Base-by-base conservation (phyloP, 1,140 invertebrate genomes). In the Rhopalosiphum padi region DNA sequence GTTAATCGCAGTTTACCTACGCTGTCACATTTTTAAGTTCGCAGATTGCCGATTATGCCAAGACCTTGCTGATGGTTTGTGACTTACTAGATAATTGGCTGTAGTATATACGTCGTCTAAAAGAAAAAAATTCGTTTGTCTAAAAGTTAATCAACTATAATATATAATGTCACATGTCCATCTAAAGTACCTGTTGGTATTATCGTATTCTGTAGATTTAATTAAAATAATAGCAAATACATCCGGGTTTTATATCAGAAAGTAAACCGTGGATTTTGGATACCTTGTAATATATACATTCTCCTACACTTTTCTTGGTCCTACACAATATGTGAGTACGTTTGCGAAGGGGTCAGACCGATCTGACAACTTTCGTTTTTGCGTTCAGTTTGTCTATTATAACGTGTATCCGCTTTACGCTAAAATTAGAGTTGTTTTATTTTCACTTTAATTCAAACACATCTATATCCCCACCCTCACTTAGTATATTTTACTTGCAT, bases 351-450 rank as follows among this genome's bases (percentile, higher is more conserved):
- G 88, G 35, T 37, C 88, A 51, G 25, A 60, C 88, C 25, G 88
- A 90, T 41, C 88, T 43, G 88, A 90, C 88, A 43, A 90, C 88
- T 90, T 90, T 90, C 88, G 88, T 90, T 90, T 90, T 90, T 60
- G 51, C 88, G 11, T 90, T 43, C 88, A 21, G 18, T 60, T 35
- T 53, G 87, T 60, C 53, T 53, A 37, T 60, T 48, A 7, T 30
- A 35, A 35, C 86, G 53, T 30, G 53, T 53, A 89, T 89, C 87
- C 87, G 48, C 22, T 89, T 89, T 37, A 21, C 86, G 46, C 37
- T 21, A 22, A 85, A 86, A 43, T 86, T 87, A 87, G 43, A 87
- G 18, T 35, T 48, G 43, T 18, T 48, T 87, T 48, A 89, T 89
- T 89, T 89, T 89, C 87, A 89, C 87, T 89, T 87, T 48, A 87